Evolutionary conservation across 2,113 vertebrate species (phyloP), one percentile per base, ranked within the genome.

Genomic region (Rhinoderma darwinii): DNA sequence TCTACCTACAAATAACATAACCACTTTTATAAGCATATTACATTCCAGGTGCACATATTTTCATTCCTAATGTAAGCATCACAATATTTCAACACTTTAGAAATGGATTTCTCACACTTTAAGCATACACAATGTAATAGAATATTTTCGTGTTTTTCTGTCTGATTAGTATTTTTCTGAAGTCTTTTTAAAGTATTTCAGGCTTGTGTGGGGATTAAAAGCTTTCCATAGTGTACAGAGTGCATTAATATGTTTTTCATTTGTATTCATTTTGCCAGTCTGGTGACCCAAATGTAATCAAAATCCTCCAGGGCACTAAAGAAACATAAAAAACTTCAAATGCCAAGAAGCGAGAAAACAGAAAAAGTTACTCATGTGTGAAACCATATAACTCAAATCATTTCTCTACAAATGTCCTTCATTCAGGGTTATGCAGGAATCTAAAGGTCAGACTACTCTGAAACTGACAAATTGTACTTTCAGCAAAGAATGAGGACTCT

Each of bases 391-490:
- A 84, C 83, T 76, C 83, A 77, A 84, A 84, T 84, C 72, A 84
- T 84, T 84, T 84, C 72, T 84, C 39, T 39, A 61, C 83, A 84
- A 84, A 84, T 76, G 83, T 84, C 83, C 83, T 84, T 84, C 83
- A 84, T 84, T 61, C 72, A 32, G 83, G 83, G 83, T 77, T 84
- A 84, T 76, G 73, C 50, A 47, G 54, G 73, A 84, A 84, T 77
- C 72, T 84, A 84, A 84, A 84, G 83, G 83, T 84, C 73, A 84
- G 54, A 44, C 50, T 30, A 54, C 63, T 63, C 37, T 63, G 72
- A 84, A 63, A 84, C 44, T 63, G 73, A 77, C 54, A 63, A 63
- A 76, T 61, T 47, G 72, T 77, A 47, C 17, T 84, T 30, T 44
- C 15, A 84, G 18, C 12, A 63, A 12, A 63, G 83, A 76, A 77